Evolutionary conservation across 1,140 invertebrate genomes (phyloP).

Genomic region (Drosophila carrolli): DNA sequence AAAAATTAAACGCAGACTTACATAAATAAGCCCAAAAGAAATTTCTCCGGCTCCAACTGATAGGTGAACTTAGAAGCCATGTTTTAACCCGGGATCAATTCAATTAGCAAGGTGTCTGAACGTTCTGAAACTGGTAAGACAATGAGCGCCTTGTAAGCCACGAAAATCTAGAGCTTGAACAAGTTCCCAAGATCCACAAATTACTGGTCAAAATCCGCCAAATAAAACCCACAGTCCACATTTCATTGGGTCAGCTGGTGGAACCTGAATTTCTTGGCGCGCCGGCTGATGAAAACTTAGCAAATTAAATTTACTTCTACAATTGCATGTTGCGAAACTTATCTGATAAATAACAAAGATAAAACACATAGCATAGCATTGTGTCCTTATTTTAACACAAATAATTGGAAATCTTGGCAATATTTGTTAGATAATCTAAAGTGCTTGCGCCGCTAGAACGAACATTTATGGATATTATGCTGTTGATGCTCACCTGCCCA

Average conservation of each 20-base stretch:
- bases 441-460: constrained; percentile 41
- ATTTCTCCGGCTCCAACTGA: constrained; percentile 54
- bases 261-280: background rate
- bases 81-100: constrained; percentile 2
- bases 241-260: constrained; percentile 9
- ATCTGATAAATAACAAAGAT: background rate
- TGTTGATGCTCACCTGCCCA: constrained; percentile 87
- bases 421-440: constrained; percentile 70
- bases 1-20: constrained; percentile 29
- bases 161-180: background rate
- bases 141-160: constrained; percentile 6
- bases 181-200: background rate
- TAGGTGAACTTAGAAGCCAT: constrained; percentile 74
- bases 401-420: background rate
- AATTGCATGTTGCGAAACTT: background rate
- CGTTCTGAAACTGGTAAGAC: constrained; percentile 15
- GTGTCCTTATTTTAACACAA: background rate
- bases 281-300: constrained; percentile 1
- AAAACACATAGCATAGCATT: background rate
- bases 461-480: constrained; percentile 42
- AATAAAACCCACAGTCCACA: constrained; percentile 5
- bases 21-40: constrained; percentile 38
- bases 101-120: constrained; percentile 4
- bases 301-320: background rate
- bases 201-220: background rate